phyloP scores from a whole-genome alignment of 1,140 invertebrate species.

The Stenopsyche tienmushanensis region DNA sequence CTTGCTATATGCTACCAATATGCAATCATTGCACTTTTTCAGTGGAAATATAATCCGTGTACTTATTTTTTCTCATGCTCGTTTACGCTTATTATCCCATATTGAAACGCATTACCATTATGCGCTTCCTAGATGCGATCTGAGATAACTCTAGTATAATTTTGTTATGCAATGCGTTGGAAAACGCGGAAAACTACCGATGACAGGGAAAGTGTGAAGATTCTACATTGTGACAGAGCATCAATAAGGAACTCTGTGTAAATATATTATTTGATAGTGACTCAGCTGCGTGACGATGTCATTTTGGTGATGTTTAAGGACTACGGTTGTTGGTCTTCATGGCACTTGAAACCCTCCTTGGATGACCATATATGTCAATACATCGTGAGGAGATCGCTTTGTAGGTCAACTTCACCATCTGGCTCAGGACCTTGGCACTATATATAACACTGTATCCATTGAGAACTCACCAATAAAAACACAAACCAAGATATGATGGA shows the following conservation, averaged over 20 bases:
- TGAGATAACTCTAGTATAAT: neutral
- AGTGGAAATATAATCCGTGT: neutral
- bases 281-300: no score
- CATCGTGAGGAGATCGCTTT: constrained; percentile 25
- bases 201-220: no score
- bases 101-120: constrained; percentile 18
- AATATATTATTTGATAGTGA: no score
- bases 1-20: neutral
- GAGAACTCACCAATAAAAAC: neutral
- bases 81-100: neutral
- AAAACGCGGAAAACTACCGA: neutral
- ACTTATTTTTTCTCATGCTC: neutral
- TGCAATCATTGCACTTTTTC: neutral
- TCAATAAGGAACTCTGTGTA: no score
- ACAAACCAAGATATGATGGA: neutral
- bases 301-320: no score
- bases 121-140: constrained; percentile 2
- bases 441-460: constrained; percentile 16
- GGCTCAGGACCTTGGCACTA: constrained; percentile 37
- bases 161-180: neutral
- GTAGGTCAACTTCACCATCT: constrained; percentile 35
- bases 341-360: constrained; percentile 23
- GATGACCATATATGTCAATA: constrained; percentile 30
- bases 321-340: constrained; percentile 2
- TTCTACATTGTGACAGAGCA: no score